A percentile compares a stretch with the other conserved stretches of the same genome.
phyloP scores from a whole-genome alignment of 2,797 vertebrate species.

The Myotis pilosus region DNA sequence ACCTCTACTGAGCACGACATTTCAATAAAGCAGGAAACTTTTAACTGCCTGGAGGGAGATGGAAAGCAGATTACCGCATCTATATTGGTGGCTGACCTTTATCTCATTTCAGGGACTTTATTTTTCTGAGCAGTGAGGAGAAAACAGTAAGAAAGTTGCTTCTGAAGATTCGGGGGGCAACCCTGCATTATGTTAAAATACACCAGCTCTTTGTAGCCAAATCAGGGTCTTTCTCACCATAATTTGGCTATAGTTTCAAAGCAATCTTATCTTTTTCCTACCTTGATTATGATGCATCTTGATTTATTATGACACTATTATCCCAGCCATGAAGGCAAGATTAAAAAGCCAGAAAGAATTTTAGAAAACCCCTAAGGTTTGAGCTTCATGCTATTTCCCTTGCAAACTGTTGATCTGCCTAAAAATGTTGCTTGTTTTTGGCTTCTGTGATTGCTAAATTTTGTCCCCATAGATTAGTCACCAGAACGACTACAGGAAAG shows the following conservation, averaged over 20 bases:
- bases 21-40: slow-evolving; percentile 57
- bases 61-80: slow-evolving; percentile 39
- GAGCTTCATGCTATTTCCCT: not conserved
- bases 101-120: slow-evolving; percentile 37
- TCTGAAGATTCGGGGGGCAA: not conserved
- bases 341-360: not conserved
- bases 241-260: slow-evolving; percentile 39
- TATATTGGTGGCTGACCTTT: slow-evolving; percentile 37
- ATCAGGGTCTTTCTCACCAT: not conserved
- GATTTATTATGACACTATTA: not conserved
- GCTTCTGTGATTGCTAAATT: not conserved
- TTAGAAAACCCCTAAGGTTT: not conserved
- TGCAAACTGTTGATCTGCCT: not conserved
- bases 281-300: slow-evolving; percentile 32
- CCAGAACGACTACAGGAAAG: not conserved
- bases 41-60: slow-evolving; percentile 42
- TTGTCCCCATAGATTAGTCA: slow-evolving; percentile 21
- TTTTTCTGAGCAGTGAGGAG: slow-evolving; percentile 43
- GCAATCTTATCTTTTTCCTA: slow-evolving; percentile 12
- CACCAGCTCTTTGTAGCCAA: not conserved
- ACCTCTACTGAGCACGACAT: slow-evolving; percentile 33
- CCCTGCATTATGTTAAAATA: slow-evolving; percentile 24
- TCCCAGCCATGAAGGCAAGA: not conserved
- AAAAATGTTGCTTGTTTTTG: not conserved
- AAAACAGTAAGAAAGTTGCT: not conserved